phyloP scores from a whole-genome alignment of 2,797 vertebrate genomes.

The Borostomias antarcticus region DNA sequence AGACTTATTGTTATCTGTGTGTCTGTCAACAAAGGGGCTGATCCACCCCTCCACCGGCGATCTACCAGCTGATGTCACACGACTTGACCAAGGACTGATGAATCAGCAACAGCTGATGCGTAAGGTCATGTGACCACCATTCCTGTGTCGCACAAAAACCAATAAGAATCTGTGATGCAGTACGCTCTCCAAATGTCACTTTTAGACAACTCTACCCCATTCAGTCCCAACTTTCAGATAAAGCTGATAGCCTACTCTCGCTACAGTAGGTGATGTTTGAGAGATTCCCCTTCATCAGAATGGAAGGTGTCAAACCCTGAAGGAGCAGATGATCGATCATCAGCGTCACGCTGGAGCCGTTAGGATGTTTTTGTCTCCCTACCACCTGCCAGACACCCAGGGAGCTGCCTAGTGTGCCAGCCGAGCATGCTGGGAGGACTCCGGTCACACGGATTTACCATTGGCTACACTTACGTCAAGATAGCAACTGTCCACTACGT shows the following conservation, averaged over 20 bases:
- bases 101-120: too few species aligned
- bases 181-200: background rate
- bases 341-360: too few species aligned
- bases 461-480: slow-evolving; percentile 26
- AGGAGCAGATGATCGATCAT: background rate
- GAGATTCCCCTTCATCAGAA: too few species aligned
- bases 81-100: slow-evolving; percentile 6
- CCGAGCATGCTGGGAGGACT: slow-evolving; percentile 11
- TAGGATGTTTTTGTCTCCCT: background rate
- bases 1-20: slow-evolving; percentile 18
- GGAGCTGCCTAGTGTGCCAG: background rate
- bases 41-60: background rate
- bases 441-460: slow-evolving; percentile 9
- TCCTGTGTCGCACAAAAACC: background rate
- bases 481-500: slow-evolving; percentile 12
- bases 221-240: too few species aligned
- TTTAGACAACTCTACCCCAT: too few species aligned
- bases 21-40: background rate
- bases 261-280: too few species aligned
- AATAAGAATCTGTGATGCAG: background rate
- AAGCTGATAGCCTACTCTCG: too few species aligned
- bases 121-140: too few species aligned
- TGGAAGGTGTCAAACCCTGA: too few species aligned
- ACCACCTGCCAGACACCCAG: background rate
- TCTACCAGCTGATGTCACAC: background rate